phyloP scores from a whole-genome alignment of 2,113 vertebrate species.

The Dipodomys stephensi region DNA sequence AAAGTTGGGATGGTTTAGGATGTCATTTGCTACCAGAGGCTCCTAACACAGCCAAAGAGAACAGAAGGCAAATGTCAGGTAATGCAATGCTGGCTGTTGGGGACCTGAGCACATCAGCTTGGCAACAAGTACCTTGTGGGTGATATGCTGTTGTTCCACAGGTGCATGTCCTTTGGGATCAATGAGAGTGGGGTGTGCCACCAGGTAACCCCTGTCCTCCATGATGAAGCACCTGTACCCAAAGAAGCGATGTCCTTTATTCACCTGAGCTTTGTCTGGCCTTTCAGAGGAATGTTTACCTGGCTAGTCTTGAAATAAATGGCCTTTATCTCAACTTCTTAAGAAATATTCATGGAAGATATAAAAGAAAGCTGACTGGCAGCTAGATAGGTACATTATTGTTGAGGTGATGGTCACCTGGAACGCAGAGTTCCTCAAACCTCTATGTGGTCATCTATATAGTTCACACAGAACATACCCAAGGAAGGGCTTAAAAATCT shows the following conservation, averaged over 20 bases:
- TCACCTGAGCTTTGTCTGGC: not conserved
- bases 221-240: conserved; percentile 96
- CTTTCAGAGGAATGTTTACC: not conserved
- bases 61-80: not conserved
- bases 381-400: not conserved
- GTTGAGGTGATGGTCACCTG: not conserved
- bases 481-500: not conserved
- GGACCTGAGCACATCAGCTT: not conserved
- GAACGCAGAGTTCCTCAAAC: not conserved
- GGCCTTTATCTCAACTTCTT: not conserved
- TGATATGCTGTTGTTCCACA: conserved; percentile 98
- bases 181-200: conserved; percentile 98
- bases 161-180: conserved; percentile 98
- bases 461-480: not conserved
- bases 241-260: not conserved
- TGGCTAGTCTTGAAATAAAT: not conserved
- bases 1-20: conserved; percentile 98
- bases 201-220: conserved; percentile 98
- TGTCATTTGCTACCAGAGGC: conserved; percentile 98
- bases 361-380: not conserved
- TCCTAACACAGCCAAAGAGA: conserved; percentile 87
- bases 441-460: not conserved
- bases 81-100: rapidly evolving
- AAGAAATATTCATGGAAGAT: not conserved
- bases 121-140: conserved; percentile 93